Percentiles rank a stretch among this genome's conserved stretches.
phyloP scores from a whole-genome alignment of 2,888 invertebrate species.

The Cistogaster globosa region DNA sequence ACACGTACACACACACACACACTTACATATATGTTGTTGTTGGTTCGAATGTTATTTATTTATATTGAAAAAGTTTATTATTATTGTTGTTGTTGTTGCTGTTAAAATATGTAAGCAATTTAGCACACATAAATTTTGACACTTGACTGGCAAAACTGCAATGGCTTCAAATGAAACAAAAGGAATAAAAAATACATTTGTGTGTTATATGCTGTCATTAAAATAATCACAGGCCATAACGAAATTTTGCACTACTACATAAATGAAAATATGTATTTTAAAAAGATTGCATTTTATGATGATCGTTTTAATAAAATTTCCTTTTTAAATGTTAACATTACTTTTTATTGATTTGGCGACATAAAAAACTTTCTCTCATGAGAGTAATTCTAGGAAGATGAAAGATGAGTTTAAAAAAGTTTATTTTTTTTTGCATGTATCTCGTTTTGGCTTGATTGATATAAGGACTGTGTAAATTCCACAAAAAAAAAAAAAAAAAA shows the following conservation, averaged over 20 bases:
- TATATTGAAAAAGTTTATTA: conserved; percentile 44
- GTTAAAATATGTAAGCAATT: conserved; percentile 57
- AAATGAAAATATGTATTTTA: neutral
- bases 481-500: no score
- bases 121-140: conserved; percentile 68
- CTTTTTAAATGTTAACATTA: neutral
- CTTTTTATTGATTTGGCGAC: no score
- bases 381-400: no score
- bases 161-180: conserved; percentile 28
- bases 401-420: no score
- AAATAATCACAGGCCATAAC: conserved; percentile 50
- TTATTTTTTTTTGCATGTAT: no score
- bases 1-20: neutral
- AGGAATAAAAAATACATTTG: neutral
- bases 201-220: conserved; percentile 36
- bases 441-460: no score
- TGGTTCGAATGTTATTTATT: conserved; percentile 13
- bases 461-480: no score
- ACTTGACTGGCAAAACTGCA: conserved; percentile 66
- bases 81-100: no score
- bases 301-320: conserved; percentile 1
- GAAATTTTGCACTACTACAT: conserved; percentile 12
- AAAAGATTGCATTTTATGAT: neutral
- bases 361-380: no score
- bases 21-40: neutral